Conservation (phyloP, 1,140 invertebrate species). For the Temnothorax longispinosus region DNA sequence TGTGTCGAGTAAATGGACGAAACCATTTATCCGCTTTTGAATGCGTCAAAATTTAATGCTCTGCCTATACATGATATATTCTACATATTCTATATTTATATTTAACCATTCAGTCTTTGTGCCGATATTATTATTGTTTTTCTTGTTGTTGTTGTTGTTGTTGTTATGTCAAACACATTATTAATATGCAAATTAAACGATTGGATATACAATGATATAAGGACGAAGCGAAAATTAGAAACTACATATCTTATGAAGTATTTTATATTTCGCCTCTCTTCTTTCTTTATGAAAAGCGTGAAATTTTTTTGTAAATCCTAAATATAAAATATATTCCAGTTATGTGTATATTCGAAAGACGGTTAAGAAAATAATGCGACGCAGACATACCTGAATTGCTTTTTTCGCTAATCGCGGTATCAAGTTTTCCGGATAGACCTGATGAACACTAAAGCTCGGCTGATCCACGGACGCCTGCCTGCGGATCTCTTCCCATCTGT, state of each 20-base stretch:
- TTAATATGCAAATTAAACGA: not conserved
- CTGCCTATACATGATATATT: not conserved
- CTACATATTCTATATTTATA: not conserved
- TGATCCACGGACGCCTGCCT: conserved; percentile 93
- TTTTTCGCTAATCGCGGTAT: conserved; percentile 94
- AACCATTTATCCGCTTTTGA: not conserved
- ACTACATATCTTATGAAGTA: not conserved
- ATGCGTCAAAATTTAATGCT: not conserved
- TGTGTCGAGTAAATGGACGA: not conserved
- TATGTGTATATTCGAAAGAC: too few relatives aligned
- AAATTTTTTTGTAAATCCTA: not conserved
- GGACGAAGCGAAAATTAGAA: not conserved
- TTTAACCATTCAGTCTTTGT: not conserved
- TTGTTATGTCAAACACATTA: not conserved
- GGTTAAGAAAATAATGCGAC: too few relatives aligned
- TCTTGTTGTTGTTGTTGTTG: too few relatives aligned
- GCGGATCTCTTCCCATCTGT: conserved; percentile 95
- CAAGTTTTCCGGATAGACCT: conserved; percentile 96
- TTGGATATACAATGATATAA: not conserved
- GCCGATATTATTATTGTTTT: not conserved
- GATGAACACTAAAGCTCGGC: conserved; percentile 95
- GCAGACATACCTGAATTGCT: conserved; percentile 91
- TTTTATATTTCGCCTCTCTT: not conserved
- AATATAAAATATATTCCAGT: too few relatives aligned
- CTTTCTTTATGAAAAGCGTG: not conserved